Percentiles rank a stretch among this genome's conserved stretches.
Evolutionary conservation across 2,888 invertebrate genomes (phyloP).

Genomic region (Drosophila rubida): DNA sequence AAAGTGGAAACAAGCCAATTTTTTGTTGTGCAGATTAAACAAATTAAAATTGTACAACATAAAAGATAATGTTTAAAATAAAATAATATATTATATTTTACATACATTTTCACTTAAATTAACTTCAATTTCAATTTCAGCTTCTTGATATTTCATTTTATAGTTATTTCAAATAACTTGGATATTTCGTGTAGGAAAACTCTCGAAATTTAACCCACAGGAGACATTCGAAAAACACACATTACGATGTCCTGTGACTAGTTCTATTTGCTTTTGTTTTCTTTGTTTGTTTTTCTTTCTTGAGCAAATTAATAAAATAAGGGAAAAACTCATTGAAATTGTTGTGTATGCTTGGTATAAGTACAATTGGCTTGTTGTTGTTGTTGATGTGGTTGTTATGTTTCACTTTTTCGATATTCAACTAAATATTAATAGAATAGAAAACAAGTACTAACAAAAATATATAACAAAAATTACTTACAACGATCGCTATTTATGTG

Average conservation of each 20-base stretch:
- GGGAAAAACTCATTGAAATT: conserved; percentile 25
- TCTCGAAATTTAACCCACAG: conserved; percentile 16
- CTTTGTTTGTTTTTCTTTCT: not conserved
- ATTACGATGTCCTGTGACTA: conserved; percentile 17
- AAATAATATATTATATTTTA: conserved; percentile 38
- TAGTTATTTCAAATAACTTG: conserved; percentile 82
- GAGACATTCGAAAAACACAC: conserved; percentile 6
- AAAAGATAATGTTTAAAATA: conserved; percentile 42
- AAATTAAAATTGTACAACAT: conserved; percentile 55
- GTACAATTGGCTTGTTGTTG: conserved; percentile 76
- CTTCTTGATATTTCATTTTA: conserved; percentile 59
- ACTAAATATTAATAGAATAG: conserved; percentile 78
- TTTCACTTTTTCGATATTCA: conserved; percentile 51
- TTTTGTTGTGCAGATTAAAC: conserved; percentile 42
- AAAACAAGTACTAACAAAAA: conserved; percentile 82
- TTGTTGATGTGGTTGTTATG: conserved; percentile 31
- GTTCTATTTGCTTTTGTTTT: conserved; percentile 4
- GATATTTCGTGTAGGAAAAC: conserved; percentile 41
- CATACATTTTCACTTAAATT: conserved; percentile 49
- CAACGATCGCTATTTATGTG: conserved; percentile 51
- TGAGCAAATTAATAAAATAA: conserved; percentile 25
- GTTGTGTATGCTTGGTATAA: conserved; percentile 49
- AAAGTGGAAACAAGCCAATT: conserved; percentile 64
- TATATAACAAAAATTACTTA: conserved; percentile 79
- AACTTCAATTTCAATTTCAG: conserved; percentile 23